These are phyloP conservation scores for Calameuta idolon DNA, from an alignment of 2,888 invertebrate genomes.

Conservation along the genomic window DNA sequence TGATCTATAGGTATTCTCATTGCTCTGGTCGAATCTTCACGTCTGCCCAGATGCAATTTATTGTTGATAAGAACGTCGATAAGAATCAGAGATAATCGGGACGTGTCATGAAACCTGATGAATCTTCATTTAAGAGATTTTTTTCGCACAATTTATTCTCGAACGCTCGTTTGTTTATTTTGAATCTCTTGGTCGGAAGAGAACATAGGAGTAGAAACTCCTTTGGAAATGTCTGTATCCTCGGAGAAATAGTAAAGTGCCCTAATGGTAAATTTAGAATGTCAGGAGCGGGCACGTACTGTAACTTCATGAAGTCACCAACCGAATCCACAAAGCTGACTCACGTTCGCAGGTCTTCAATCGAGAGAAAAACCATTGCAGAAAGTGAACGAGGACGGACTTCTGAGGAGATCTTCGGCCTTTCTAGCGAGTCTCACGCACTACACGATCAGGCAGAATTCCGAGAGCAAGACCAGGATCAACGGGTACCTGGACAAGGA, in stretches of 20 bases:
- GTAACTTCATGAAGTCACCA: conserved; percentile 1
- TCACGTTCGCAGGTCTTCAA: conserved; percentile 4
- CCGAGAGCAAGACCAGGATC: background rate
- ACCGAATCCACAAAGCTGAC: background rate
- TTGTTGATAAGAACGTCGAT: background rate
- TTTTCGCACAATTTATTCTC: background rate
- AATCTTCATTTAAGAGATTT: background rate
- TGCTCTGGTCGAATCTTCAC: background rate
- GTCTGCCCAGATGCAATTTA: background rate
- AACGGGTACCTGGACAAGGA: background rate
- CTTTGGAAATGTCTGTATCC: conserved; percentile 21
- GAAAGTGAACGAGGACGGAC: conserved; percentile 27
- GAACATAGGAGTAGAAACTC: conserved; percentile 1
- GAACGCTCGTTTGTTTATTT: background rate
- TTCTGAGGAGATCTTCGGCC: conserved; percentile 49
- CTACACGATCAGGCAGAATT: background rate
- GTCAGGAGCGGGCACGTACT: background rate
- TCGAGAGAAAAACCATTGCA: background rate
- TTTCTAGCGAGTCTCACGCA: conserved; percentile 44
- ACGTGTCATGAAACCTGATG: too few species aligned
- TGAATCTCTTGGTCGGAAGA: conserved; percentile 15
- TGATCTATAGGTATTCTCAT: background rate
- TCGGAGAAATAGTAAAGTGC: background rate
- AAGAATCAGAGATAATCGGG: background rate
- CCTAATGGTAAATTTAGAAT: background rate